Percentiles rank a stretch among this genome's conserved stretches.
These are phyloP conservation scores for Drosophila hamatofila DNA, from an alignment of 2,888 invertebrate species.

Conservation along the genomic window DNA sequence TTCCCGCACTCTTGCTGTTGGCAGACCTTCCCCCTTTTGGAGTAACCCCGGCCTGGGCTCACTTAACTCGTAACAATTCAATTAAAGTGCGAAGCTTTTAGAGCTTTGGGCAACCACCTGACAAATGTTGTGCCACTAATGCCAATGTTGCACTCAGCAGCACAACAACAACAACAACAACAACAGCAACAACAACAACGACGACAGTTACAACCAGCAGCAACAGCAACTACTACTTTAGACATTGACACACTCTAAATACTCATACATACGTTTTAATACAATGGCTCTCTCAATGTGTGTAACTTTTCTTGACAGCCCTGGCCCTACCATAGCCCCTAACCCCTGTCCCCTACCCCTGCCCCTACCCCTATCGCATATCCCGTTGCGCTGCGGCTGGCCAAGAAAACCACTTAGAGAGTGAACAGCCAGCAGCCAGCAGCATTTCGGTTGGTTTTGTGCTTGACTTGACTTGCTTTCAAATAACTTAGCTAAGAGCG, in stretches of 20 bases:
- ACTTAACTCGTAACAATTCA: slow-evolving; percentile 37
- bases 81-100: slow-evolving; percentile 36
- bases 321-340: background rate
- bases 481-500: slow-evolving; percentile 44
- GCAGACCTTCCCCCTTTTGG: slow-evolving; percentile 5
- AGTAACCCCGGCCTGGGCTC: slow-evolving; percentile 30
- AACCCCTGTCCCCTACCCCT: too few relatives aligned
- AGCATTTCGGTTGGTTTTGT: slow-evolving; percentile 66
- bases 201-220: slow-evolving; percentile 16
- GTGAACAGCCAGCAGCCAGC: slow-evolving; percentile 37
- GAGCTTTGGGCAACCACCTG: slow-evolving; percentile 38
- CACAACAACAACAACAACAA: slow-evolving; percentile 21
- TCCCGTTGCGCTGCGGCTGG: slow-evolving; percentile 34
- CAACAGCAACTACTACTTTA: slow-evolving; percentile 11
- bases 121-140: slow-evolving; percentile 45
- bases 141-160: slow-evolving; percentile 46
- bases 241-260: slow-evolving; percentile 40
- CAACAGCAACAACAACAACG: background rate
- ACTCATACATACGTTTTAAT: slow-evolving; percentile 28
- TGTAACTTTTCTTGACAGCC: slow-evolving; percentile 16
- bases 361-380: background rate
- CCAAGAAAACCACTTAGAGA: slow-evolving; percentile 59
- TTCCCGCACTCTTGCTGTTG: too few relatives aligned
- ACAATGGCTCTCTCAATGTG: slow-evolving; percentile 18
- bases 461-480: slow-evolving; percentile 75